phyloP scores from a whole-genome alignment of 2,113 vertebrate species.

The Epinephelus cyanopodus region DNA sequence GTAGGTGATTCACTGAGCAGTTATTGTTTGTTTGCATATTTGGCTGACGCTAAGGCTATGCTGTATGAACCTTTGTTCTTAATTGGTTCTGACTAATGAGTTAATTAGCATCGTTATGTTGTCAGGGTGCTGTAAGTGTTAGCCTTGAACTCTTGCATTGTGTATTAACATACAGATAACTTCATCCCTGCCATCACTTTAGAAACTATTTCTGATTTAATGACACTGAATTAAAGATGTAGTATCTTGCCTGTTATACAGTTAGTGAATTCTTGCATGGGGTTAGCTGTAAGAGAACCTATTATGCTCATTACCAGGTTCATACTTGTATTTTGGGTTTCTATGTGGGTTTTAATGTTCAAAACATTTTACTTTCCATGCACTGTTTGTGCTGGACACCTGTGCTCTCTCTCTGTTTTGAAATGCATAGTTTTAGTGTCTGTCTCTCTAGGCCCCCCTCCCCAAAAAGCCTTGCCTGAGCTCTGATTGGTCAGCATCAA shows the following conservation, averaged over 20 bases:
- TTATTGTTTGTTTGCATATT: no score
- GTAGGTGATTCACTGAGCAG: not conserved
- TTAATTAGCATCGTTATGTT: not conserved
- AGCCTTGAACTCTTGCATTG: not conserved
- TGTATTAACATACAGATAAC: not conserved
- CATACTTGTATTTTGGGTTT: no score
- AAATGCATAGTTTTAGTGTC: no score
- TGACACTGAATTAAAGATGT: not conserved
- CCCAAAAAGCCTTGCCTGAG: no score
- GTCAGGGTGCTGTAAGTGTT: not conserved
- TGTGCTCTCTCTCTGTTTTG: no score
- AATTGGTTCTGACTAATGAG: not conserved
- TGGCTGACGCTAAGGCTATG: not conserved
- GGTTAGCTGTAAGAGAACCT: not conserved
- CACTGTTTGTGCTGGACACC: no score
- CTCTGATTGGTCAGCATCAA: no score
- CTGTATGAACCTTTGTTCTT: not conserved
- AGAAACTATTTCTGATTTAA: not conserved
- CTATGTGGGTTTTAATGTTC: no score
- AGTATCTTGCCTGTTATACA: constrained; percentile 1
- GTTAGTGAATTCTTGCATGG: not conserved
- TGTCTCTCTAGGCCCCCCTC: no score
- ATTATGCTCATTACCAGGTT: no score
- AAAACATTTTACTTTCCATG: no score
- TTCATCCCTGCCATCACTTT: not conserved